Conservation (phyloP, 2,113 vertebrate species). For the Myrmecobius fasciatus region DNA sequence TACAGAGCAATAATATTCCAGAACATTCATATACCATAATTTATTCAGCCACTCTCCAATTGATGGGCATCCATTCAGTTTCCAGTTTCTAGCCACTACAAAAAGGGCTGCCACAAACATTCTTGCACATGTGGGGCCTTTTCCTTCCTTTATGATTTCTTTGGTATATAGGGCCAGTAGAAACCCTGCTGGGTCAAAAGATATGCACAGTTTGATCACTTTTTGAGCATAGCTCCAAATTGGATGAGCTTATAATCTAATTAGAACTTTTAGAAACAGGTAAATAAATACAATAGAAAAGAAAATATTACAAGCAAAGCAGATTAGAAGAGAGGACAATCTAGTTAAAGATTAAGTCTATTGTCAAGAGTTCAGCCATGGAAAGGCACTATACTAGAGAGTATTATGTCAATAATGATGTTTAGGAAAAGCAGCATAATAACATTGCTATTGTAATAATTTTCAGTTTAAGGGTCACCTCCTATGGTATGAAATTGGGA, state of each 20-base stretch:
- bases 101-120: too few relatives aligned
- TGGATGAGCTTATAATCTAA: not conserved
- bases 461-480: not conserved
- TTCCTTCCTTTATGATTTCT: too few relatives aligned
- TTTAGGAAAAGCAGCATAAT: not conserved
- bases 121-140: too few relatives aligned
- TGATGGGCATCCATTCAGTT: too few relatives aligned
- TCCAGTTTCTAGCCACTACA: too few relatives aligned
- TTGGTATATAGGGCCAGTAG: too few relatives aligned
- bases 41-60: too few relatives aligned
- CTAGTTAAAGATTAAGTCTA: not conserved
- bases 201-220: too few relatives aligned
- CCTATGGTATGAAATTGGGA: not conserved
- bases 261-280: not conserved
- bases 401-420: not conserved
- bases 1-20: too few relatives aligned
- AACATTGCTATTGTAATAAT: not conserved
- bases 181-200: too few relatives aligned
- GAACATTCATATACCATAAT: too few relatives aligned
- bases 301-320: not conserved
- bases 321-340: not conserved
- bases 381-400: not conserved
- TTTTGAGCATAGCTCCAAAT: too few relatives aligned
- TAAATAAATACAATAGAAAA: not conserved
- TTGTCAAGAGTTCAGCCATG: not conserved